Conservation (phyloP, 2,888 invertebrate genomes). For the Poecilus cupreus region DNA sequence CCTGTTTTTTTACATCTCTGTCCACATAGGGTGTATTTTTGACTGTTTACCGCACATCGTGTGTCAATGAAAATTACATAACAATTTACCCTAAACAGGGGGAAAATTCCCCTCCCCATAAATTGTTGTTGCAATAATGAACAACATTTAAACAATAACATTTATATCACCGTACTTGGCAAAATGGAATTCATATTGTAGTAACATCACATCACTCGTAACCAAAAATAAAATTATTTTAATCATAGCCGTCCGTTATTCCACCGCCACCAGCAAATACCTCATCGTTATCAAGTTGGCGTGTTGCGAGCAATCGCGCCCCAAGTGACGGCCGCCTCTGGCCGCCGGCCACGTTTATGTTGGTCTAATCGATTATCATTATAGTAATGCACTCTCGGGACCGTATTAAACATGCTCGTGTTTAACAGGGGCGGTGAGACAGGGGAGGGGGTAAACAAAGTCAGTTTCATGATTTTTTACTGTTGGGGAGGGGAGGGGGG, state of each 20-base stretch:
- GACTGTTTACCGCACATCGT: constrained; percentile 1
- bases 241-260: background rate
- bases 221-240: background rate
- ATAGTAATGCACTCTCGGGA: constrained; percentile 54
- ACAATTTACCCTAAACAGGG: background rate
- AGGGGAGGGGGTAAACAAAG: background rate
- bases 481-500: no score
- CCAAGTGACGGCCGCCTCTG: constrained; percentile 40
- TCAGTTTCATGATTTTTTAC: background rate
- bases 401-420: constrained; percentile 47
- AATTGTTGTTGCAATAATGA: background rate
- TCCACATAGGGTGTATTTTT: background rate
- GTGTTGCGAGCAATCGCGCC: constrained; percentile 1
- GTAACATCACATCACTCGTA: no score
- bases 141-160: no score
- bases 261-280: background rate
- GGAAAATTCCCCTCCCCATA: background rate
- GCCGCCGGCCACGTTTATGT: constrained; percentile 47
- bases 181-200: no score
- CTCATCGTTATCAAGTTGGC: background rate
- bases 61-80: background rate
- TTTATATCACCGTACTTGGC: no score
- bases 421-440: constrained; percentile 18
- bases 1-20: background rate
- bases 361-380: constrained; percentile 57